Evolutionary conservation across 2,113 vertebrate species (phyloP).

Genomic region (Sceloporus tristichus): DNA sequence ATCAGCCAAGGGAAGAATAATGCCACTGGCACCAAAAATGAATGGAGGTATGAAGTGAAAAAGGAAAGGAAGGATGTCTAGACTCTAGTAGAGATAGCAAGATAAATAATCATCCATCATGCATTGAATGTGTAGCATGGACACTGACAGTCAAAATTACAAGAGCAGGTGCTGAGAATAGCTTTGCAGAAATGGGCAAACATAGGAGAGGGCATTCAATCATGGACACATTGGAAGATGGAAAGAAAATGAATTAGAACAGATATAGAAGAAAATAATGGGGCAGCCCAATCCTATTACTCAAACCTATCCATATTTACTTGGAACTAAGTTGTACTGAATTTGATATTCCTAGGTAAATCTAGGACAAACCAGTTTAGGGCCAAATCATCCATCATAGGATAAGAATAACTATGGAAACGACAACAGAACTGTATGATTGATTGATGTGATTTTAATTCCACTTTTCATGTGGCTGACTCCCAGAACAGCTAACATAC

Average conservation of each 20-base stretch:
- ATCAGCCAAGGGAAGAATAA: constrained; percentile 15
- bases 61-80: constrained; percentile 25
- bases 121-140: neutral
- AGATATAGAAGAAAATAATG: neutral
- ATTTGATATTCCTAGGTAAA: neutral
- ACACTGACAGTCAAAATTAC: constrained; percentile 13
- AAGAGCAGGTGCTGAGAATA: neutral
- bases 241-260: neutral
- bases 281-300: neutral
- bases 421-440: neutral
- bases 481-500: neutral
- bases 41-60: neutral
- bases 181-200: constrained; percentile 7
- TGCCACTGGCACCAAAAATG: constrained; percentile 6
- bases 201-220: neutral
- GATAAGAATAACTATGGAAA: neutral
- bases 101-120: constrained; percentile 1
- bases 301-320: neutral
- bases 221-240: neutral
- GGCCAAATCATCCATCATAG: neutral
- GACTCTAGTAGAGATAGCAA: neutral
- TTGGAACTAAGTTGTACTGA: neutral
- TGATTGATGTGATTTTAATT: neutral
- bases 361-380: neutral
- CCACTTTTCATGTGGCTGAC: neutral